phyloP scores from a whole-genome alignment of 2,888 invertebrate genomes.

The Tetragonisca angustula region DNA sequence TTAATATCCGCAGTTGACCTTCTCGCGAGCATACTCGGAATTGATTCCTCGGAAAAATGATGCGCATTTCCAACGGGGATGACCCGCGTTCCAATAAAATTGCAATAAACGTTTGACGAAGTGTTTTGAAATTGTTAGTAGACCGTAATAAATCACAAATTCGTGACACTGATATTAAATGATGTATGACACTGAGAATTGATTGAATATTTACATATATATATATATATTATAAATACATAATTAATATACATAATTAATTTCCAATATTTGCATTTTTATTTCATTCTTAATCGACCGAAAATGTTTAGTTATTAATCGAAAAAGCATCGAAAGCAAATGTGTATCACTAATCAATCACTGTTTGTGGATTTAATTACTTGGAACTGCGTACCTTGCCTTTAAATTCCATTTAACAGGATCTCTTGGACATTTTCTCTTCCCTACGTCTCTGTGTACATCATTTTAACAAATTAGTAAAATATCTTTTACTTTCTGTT shows the following conservation, averaged over 20 bases:
- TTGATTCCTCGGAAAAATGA: neutral
- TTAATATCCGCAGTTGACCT: neutral
- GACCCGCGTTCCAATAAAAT: neutral
- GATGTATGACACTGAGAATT: conserved; percentile 15
- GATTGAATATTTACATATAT: neutral
- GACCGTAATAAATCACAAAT: conserved; percentile 28
- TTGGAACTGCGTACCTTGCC: conserved; percentile 29
- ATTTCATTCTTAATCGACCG: neutral
- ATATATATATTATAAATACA: too few species aligned
- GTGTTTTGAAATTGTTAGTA: conserved; percentile 2
- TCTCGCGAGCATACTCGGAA: neutral
- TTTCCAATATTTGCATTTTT: neutral
- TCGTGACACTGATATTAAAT: conserved; percentile 21
- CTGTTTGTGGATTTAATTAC: conserved; percentile 16
- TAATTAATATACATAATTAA: neutral
- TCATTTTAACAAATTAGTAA: conserved; percentile 23
- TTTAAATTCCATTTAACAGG: conserved; percentile 45
- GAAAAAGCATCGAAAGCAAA: conserved; percentile 11
- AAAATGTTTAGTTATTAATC: neutral
- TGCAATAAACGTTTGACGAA: conserved; percentile 16
- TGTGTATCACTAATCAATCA: conserved; percentile 10
- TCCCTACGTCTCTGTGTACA: conserved; percentile 25
- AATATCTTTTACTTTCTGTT: neutral
- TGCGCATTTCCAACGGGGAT: neutral
- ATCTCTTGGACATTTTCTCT: conserved; percentile 22